Evolutionary conservation across 2,888 invertebrate species (phyloP).

Genomic region (Brachyptera putata): DNA sequence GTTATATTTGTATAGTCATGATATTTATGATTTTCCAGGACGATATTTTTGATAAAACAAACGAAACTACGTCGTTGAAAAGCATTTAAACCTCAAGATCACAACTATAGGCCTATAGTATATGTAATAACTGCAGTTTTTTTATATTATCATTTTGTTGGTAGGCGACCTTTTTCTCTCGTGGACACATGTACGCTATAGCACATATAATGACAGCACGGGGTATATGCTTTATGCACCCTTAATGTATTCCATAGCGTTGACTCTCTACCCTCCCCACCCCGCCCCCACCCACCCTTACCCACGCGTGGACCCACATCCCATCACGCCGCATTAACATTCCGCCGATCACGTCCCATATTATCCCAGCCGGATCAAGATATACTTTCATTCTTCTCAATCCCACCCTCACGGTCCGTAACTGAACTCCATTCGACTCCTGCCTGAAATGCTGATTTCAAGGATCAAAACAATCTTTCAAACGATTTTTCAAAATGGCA

Average conservation of each 20-base stretch:
- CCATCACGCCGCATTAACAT: constrained; percentile 8
- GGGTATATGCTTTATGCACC: too few relatives aligned
- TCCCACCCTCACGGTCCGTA: background rate
- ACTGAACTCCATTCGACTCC: background rate
- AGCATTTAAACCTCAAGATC: too few relatives aligned
- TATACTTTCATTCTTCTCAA: constrained; percentile 5
- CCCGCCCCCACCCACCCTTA: background rate
- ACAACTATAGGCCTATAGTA: too few relatives aligned
- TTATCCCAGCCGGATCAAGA: constrained; percentile 4
- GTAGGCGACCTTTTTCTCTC: too few relatives aligned
- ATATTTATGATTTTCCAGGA: too few relatives aligned
- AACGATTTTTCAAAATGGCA: constrained; percentile 12
- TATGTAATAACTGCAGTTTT: too few relatives aligned
- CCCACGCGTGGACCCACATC: background rate
- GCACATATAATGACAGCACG: too few relatives aligned
- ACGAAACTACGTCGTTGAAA: too few relatives aligned
- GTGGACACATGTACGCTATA: too few relatives aligned
- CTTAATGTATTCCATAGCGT: background rate
- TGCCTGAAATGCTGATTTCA: background rate
- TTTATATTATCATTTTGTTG: too few relatives aligned
- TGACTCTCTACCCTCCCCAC: background rate
- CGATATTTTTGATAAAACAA: too few relatives aligned
- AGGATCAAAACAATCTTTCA: constrained; percentile 5
- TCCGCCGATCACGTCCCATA: constrained; percentile 15
- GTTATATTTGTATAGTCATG: too few relatives aligned